Evolutionary conservation across 2,113 vertebrate genomes (phyloP), one percentile per base, ranked within the genome.

Genomic region (Semicossyphus pulcher): DNA sequence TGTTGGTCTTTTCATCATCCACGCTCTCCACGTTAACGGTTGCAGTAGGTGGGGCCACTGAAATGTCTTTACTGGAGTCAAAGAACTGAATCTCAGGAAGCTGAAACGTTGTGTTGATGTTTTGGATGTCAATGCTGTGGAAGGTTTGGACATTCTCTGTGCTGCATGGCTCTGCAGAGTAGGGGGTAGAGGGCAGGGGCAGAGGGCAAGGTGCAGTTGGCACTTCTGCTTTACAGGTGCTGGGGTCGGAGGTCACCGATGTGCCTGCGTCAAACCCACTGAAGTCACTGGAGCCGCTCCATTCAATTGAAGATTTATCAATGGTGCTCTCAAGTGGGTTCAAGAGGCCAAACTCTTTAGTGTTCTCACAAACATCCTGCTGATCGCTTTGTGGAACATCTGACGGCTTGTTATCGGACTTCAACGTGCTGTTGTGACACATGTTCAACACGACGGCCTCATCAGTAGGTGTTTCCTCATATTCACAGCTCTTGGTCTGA

Each of bases 401-500:
- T 2, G 39, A 25, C 21, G 70, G 72, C 34, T 93, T 66, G 25
- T 58, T 66, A 0, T 91, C 93, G 29, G 80, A 60, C 2, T 94
- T 92, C 0, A 77, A 62, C 62, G 90, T 85, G 90, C 86, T 92
- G 76, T 93, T 86, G 0, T 97, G 95, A 34, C 95, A 94, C 91
- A 96, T 94, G 21, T 95, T 94, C 9, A 96, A 80, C 86, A 95
- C 93, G 61, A 97, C 92, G 67, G 96, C 90, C 18, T 96, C 94
- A 0, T 97, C 94, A 0, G 94, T 86, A 0, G 94, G 95, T 60
- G 94, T 92, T n/a, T 94, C 93, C 78, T 96, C 92, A 0, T 96
- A 97, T 49, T 94, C 92, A 26, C 94, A 94, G 0, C 87, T 85
- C 42, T 94, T 94, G 16, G 93, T 88, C 0, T 85, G 91, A 70